Percentiles rank a stretch among this genome's conserved stretches.
Conservation (phyloP, 2,113 vertebrate species). For the Cinclus mexicanus region DNA sequence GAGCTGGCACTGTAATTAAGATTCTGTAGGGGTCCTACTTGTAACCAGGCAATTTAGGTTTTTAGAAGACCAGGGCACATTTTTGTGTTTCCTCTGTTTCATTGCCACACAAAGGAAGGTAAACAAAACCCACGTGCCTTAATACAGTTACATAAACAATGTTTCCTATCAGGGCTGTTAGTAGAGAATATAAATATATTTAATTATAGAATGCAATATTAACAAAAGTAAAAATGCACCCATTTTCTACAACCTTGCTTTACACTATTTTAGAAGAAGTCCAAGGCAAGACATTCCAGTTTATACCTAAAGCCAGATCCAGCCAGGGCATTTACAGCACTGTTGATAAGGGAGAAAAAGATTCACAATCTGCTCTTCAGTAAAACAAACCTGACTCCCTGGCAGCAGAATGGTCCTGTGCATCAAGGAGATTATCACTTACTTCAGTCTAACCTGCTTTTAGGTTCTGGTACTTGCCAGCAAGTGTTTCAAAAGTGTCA, state of each 20-base stretch:
- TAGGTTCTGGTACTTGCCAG: neutral
- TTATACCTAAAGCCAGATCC: neutral
- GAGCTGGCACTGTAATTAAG: slow-evolving; percentile 45
- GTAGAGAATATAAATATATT: neutral
- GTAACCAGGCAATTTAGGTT: slow-evolving; percentile 17
- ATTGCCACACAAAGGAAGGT: neutral
- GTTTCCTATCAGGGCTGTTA: neutral
- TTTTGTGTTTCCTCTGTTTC: neutral
- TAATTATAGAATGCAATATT: neutral
- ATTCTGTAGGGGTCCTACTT: slow-evolving; percentile 9
- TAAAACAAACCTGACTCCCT: neutral
- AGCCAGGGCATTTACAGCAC: neutral
- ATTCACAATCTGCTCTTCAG: neutral
- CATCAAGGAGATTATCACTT: neutral
- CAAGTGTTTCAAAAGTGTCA: neutral
- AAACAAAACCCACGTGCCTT: neutral
- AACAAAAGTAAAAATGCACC: neutral
- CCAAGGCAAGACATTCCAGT: neutral
- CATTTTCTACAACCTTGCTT: neutral
- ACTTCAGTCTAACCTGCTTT: neutral
- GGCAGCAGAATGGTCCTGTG: neutral
- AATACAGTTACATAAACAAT: neutral
- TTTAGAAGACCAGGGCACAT: neutral
- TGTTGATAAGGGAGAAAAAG: neutral
- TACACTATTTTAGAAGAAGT: neutral